Base-by-base conservation (phyloP, 2,797 vertebrate species). In the Esox masquinongy region DNA sequence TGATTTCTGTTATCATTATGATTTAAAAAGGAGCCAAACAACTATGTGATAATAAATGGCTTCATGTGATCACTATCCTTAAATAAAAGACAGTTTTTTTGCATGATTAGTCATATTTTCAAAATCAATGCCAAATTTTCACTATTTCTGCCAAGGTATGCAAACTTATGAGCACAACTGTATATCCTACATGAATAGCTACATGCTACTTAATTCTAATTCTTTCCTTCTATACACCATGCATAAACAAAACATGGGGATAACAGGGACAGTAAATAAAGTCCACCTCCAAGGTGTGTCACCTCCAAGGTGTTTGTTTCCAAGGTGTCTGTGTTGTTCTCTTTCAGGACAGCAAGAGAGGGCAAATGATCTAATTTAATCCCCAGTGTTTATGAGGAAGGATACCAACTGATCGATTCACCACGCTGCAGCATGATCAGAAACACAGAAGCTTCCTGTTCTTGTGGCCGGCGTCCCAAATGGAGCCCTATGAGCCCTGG, bases 401-500 rank as follows among this genome's bases (percentile, higher is more conserved):
- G 82, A 87, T 80, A 70, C 66, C 75, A 78, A 68, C 70, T 83
- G 78, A 88, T 75, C 75, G 84, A 88, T 88, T 88, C 76, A 75
- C 78, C 87, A 89, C 86, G n/a, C 3, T 24, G 22, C 11, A 12
- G 56, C 63, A 11, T 75, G 64, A 86, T 83, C 77, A 78, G 72
- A 90, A 89, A 89, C 61, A 74, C 79, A 86, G 79, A 74, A 75
- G 79, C 83, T 86, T 87, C 82, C 88, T 86, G 84, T 84, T 78
- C 73, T 26, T 77, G 78, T 70, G 74, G 69, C 61, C 53, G 39
- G 9, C 3, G 11, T 61, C 56, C 11, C 22, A 61, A 61, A 61
- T 24, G 22, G 22, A 61, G n/a, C 56, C 19, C 53, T 56, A n/a
- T 56, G 53, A 9, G 53, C 19, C 56, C 22, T 24, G 22, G 56